phyloP scores from a whole-genome alignment of 2,113 vertebrate genomes.

The Tapirus terrestris region DNA sequence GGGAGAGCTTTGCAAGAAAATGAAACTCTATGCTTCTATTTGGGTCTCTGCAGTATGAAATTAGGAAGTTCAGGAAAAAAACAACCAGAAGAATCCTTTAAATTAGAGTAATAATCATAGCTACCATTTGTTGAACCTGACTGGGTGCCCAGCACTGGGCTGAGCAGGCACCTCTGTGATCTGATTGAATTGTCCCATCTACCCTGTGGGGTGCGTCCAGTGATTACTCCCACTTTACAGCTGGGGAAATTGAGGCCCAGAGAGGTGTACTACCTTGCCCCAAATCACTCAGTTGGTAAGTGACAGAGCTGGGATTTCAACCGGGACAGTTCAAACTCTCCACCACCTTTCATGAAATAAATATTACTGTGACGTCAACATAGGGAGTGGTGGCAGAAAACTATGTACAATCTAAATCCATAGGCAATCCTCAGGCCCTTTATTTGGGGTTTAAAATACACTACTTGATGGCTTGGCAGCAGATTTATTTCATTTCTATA shows the following conservation, averaged over 20 bases:
- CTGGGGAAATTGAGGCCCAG: background rate
- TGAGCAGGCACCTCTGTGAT: rapidly evolving
- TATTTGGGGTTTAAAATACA: background rate
- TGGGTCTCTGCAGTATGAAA: background rate
- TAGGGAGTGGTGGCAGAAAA: background rate
- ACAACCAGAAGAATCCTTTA: background rate
- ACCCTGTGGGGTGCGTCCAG: rapidly evolving
- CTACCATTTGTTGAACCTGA: background rate
- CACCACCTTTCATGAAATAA: background rate
- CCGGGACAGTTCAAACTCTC: background rate
- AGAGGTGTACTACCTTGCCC: background rate
- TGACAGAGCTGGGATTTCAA: background rate
- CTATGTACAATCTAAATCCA: background rate
- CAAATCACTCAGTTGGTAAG: background rate
- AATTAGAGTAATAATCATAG: background rate
- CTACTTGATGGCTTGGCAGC: background rate
- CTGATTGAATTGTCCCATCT: background rate
- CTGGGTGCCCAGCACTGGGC: background rate
- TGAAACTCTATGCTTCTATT: background rate
- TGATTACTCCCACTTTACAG: background rate
- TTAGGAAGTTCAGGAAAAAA: background rate
- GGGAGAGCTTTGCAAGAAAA: background rate
- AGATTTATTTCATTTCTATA: constrained; percentile 30
- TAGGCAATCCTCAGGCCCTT: background rate
- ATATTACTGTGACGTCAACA: background rate